Conservation (phyloP, 2,113 vertebrate species). For the Crotalus horridus region DNA sequence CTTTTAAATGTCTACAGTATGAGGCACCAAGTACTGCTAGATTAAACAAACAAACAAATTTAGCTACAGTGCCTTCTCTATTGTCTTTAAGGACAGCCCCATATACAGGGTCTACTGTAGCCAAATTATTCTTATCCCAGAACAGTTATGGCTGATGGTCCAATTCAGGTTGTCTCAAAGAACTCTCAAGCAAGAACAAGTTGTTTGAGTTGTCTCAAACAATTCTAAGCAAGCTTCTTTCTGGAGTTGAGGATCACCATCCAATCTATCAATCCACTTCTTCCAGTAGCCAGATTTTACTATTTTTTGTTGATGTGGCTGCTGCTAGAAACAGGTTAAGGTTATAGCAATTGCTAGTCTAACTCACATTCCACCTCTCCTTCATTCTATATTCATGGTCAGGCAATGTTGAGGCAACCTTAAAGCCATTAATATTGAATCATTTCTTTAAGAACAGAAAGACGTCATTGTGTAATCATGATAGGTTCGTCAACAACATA, state of each 20-base stretch:
- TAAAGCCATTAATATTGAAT: conserved; percentile 36
- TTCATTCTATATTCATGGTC: neutral
- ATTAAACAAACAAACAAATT: neutral
- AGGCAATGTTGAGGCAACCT: neutral
- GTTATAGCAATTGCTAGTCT: neutral
- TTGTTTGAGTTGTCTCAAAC: neutral
- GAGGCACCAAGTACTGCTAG: neutral
- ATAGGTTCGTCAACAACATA: conserved; percentile 32
- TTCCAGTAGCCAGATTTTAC: neutral
- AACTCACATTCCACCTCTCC: neutral
- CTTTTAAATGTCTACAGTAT: neutral
- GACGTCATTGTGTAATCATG: conserved; percentile 3
- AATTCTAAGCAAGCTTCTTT: neutral
- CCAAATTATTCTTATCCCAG: neutral
- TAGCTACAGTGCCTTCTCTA: neutral
- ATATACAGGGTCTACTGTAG: neutral
- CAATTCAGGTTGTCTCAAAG: neutral
- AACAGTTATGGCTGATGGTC: neutral
- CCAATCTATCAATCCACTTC: neutral
- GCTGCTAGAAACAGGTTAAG: neutral
- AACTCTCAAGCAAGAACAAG: neutral
- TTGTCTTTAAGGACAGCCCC: neutral
- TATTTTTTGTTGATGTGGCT: neutral
- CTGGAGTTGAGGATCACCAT: neutral
- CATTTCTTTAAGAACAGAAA: conserved; percentile 42